These are phyloP conservation scores for Antheraea assamensis DNA, from an alignment of 2,888 invertebrate species.

Conservation along the genomic window DNA sequence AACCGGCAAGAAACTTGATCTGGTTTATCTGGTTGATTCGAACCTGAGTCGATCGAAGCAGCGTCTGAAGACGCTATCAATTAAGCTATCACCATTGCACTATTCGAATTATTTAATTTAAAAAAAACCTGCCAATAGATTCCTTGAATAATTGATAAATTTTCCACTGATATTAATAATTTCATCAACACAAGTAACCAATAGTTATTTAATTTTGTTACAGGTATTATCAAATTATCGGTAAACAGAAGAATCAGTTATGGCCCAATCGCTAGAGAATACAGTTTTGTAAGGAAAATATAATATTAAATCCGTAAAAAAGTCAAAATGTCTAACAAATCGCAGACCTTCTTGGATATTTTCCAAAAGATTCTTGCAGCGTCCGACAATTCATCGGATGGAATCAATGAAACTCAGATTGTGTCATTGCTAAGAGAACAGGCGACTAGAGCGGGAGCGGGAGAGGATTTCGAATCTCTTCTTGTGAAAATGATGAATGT, in stretches of 20 bases:
- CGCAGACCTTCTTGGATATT: slow-evolving; percentile 66
- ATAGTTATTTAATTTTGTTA: not conserved
- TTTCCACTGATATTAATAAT: not conserved
- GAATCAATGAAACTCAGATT: slow-evolving; percentile 68
- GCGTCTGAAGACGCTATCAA: no score
- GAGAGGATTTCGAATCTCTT: slow-evolving; percentile 59
- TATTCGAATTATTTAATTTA: no score
- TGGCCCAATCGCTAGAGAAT: not conserved
- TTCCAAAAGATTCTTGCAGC: slow-evolving; percentile 75
- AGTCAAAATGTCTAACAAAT: slow-evolving; percentile 64
- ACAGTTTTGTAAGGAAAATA: not conserved
- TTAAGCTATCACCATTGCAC: no score
- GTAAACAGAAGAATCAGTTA: not conserved
- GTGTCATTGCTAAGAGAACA: slow-evolving; percentile 64
- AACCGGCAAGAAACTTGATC: no score
- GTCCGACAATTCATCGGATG: slow-evolving; percentile 67
- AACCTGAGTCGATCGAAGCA: no score
- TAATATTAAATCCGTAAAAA: not conserved
- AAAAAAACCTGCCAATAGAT: not conserved
- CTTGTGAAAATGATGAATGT: slow-evolving; percentile 68
- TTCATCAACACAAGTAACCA: not conserved
- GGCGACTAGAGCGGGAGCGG: slow-evolving; percentile 48
- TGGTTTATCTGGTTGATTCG: no score
- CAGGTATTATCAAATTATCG: not conserved
- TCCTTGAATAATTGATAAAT: not conserved